A percentile compares a stretch with the other conserved stretches of the same genome.
Evolutionary conservation across 2,888 invertebrate species (phyloP).

Genomic region (Trichopria drosophilae): DNA sequence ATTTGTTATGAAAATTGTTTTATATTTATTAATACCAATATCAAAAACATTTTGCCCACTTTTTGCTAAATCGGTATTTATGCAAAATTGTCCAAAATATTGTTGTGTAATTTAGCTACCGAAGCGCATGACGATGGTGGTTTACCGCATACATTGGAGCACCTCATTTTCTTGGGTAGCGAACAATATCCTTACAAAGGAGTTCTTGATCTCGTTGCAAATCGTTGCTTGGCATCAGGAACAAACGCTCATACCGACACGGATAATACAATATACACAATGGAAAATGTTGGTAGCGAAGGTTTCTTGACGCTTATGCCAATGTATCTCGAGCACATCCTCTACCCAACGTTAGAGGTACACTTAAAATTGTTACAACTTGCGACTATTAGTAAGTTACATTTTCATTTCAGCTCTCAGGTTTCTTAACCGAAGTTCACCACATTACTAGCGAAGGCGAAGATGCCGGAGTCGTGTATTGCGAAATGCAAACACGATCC

Average conservation of each 20-base stretch:
- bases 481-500: slow-evolving; percentile 89
- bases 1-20: neutral
- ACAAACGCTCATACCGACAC: slow-evolving; percentile 89
- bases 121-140: slow-evolving; percentile 92
- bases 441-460: slow-evolving; percentile 86
- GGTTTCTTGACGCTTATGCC: slow-evolving; percentile 89
- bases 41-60: too few relatives aligned
- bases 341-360: slow-evolving; percentile 79
- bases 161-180: slow-evolving; percentile 88
- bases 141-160: slow-evolving; percentile 89
- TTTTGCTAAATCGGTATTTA: neutral
- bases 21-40: neutral
- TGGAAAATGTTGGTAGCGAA: slow-evolving; percentile 83
- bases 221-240: slow-evolving; percentile 86
- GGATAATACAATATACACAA: slow-evolving; percentile 88
- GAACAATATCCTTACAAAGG: slow-evolving; percentile 89
- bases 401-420: slow-evolving; percentile 68
- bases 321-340: slow-evolving; percentile 86
- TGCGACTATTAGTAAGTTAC: neutral
- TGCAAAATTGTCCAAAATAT: neutral
- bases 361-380: slow-evolving; percentile 5
- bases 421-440: slow-evolving; percentile 87
- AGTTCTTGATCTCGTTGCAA: slow-evolving; percentile 83
- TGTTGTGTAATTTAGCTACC: slow-evolving; percentile 79
- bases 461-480: slow-evolving; percentile 93